Evolutionary conservation across 2,797 vertebrate genomes (phyloP).

Genomic region (Pteronotus mesoamericanus): DNA sequence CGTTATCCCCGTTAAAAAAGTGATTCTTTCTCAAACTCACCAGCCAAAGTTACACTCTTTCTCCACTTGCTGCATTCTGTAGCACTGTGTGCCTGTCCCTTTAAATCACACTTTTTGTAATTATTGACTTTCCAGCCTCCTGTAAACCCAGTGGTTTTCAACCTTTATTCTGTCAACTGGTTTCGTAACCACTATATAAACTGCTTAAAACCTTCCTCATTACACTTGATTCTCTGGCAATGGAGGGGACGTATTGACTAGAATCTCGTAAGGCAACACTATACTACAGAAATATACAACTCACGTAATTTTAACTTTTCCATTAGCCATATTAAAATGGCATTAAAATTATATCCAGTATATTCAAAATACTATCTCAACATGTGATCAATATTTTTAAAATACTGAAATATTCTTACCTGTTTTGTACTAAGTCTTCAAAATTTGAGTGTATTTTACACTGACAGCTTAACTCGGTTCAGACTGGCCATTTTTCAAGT

Average conservation of each 20-base stretch:
- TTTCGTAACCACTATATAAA: constrained; percentile 34
- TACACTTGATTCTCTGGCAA: neutral
- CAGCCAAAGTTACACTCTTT: neutral
- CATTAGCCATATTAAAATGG: neutral
- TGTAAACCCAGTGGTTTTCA: neutral
- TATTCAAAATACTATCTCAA: neutral
- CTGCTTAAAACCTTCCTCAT: neutral
- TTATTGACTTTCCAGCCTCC: neutral
- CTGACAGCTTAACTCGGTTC: neutral
- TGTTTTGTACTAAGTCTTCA: constrained; percentile 15
- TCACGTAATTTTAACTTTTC: neutral
- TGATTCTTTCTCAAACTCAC: neutral
- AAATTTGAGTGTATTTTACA: neutral
- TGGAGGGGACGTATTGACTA: neutral
- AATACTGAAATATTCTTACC: neutral
- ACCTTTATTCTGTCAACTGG: constrained; percentile 21
- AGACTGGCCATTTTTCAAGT: neutral
- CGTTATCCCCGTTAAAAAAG: neutral
- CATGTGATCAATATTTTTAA: neutral
- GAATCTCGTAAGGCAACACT: neutral
- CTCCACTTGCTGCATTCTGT: neutral
- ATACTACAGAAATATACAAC: neutral
- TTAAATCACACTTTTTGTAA: constrained; percentile 13
- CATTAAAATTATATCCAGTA: neutral
- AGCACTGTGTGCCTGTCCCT: neutral